phyloP scores from a whole-genome alignment of 2,113 vertebrate genomes.

The Micromys minutus region DNA sequence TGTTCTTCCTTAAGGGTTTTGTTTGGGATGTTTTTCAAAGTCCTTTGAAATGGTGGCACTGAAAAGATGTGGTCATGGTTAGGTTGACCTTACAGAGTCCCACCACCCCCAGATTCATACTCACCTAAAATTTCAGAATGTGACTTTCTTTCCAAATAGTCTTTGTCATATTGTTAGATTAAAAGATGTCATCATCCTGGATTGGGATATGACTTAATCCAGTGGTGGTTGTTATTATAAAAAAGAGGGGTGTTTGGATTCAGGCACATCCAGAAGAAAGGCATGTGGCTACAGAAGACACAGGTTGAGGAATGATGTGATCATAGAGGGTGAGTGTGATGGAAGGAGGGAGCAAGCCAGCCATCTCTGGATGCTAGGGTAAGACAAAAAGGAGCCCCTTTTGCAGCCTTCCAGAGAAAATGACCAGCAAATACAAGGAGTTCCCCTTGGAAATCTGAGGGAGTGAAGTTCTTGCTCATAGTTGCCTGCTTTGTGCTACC shows the following conservation, averaged over 20 bases:
- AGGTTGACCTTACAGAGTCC: neutral
- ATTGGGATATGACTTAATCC: neutral
- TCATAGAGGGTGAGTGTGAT: neutral
- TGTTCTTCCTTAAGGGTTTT: neutral
- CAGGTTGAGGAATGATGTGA: neutral
- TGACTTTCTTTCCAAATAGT: slow-evolving; percentile 16
- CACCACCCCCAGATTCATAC: neutral
- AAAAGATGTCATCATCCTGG: neutral
- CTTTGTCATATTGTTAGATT: neutral
- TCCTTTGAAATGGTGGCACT: neutral
- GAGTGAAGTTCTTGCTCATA: neutral
- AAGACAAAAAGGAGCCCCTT: neutral
- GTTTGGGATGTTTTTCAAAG: neutral
- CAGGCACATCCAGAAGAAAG: neutral
- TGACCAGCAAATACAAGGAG: neutral
- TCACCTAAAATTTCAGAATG: neutral
- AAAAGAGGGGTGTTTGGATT: neutral
- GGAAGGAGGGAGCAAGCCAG: neutral
- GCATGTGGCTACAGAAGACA: neutral
- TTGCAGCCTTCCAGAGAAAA: neutral
- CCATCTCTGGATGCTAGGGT: neutral
- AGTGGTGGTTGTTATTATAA: neutral
- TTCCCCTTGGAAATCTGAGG: neutral
- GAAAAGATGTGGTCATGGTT: neutral
- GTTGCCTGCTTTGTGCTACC: neutral